Evolutionary conservation across 1,140 invertebrate genomes (phyloP).

Genomic region (Anthonomus grandis): DNA sequence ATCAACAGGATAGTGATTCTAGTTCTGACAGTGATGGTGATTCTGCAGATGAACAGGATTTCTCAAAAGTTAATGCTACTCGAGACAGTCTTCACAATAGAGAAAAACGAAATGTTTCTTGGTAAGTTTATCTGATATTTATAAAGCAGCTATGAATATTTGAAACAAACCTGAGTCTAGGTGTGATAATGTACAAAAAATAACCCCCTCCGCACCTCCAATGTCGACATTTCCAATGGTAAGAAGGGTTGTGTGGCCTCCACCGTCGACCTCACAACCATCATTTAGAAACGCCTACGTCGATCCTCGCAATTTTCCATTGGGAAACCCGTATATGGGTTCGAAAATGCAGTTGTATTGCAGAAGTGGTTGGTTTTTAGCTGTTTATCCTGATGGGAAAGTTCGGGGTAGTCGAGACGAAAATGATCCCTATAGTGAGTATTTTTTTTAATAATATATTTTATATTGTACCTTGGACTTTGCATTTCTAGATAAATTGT

Average conservation of each 20-base stretch:
- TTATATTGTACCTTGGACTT: slow-evolving; percentile 1
- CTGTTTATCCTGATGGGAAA: slow-evolving; percentile 53
- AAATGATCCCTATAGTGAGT: slow-evolving; percentile 55
- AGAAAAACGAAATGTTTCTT: slow-evolving; percentile 8
- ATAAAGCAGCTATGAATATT: neutral
- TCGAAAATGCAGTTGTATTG: slow-evolving; percentile 56
- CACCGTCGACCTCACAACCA: slow-evolving; percentile 21
- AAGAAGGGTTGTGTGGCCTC: slow-evolving; percentile 34
- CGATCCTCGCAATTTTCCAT: slow-evolving; percentile 19
- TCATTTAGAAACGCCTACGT: slow-evolving; percentile 18
- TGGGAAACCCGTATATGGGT: slow-evolving; percentile 41
- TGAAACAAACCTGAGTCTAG: neutral
- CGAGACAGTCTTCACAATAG: slow-evolving; percentile 1
- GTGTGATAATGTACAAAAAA: slow-evolving; percentile 18
- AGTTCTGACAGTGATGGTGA: slow-evolving; percentile 18
- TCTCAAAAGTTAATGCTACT: neutral
- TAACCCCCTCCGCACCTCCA: neutral
- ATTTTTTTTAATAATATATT: neutral
- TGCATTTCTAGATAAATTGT: neutral
- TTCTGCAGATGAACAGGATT: slow-evolving; percentile 14
- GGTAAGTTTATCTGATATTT: neutral
- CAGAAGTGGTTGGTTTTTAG: slow-evolving; percentile 57
- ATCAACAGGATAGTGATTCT: slow-evolving; percentile 13
- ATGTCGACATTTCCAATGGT: slow-evolving; percentile 10
- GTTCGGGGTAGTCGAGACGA: slow-evolving; percentile 54